Conservation (phyloP, 1,140 invertebrate genomes). For the Odontomachus brunneus region DNA sequence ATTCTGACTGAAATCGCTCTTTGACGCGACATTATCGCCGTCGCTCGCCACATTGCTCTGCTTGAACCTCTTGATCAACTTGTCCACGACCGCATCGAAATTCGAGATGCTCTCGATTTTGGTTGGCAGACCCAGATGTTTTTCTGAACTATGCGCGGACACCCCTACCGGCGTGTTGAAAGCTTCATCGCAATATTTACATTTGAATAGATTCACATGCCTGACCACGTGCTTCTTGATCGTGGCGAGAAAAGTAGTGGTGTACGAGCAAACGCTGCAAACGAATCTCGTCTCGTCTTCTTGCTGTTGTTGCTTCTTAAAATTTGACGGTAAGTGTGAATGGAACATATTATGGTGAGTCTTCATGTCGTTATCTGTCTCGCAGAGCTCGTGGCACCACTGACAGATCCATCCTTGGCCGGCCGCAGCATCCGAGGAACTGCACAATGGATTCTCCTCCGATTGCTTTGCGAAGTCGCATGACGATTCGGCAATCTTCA, state of each 20-base stretch:
- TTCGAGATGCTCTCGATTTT: conserved; percentile 75
- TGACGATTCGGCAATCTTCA: not conserved
- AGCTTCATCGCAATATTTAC: conserved; percentile 76
- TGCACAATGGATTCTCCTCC: not conserved
- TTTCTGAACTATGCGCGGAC: conserved; percentile 64
- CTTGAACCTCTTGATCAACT: conserved; percentile 29
- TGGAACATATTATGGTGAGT: conserved; percentile 82
- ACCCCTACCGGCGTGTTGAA: conserved; percentile 67
- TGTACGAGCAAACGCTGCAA: conserved; percentile 77
- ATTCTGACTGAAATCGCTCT: not conserved
- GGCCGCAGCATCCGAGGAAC: too few relatives aligned
- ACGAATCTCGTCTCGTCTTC: conserved; percentile 40
- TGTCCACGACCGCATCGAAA: conserved; percentile 69
- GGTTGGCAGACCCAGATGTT: conserved; percentile 73
- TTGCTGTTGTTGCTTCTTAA: conserved; percentile 66
- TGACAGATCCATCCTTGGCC: conserved; percentile 78
- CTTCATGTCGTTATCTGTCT: conserved; percentile 74
- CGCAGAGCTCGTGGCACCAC: conserved; percentile 80
- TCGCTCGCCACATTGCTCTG: not conserved
- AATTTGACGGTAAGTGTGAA: conserved; percentile 77
- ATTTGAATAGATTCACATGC: conserved; percentile 79
- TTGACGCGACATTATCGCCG: not conserved
- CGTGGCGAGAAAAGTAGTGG: conserved; percentile 49
- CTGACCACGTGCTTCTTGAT: conserved; percentile 78
- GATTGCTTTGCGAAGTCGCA: not conserved